Base-by-base conservation (phyloP, 2,113 vertebrate species). In the Heterotis niloticus region DNA sequence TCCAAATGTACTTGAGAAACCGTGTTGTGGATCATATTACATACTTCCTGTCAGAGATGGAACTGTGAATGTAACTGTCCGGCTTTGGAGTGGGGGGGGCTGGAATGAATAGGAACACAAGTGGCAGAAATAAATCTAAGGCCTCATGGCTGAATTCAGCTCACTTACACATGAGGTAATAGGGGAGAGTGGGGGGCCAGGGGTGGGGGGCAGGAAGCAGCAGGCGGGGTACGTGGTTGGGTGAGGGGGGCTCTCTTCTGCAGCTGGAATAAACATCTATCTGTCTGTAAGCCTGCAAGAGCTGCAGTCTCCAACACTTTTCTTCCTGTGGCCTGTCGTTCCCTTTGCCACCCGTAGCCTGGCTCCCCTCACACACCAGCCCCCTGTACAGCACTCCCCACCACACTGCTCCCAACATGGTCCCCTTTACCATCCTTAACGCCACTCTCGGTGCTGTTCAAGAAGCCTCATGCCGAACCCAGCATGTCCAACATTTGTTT, bases 251-350 rank as follows among this genome's bases (percentile, higher is more conserved):
- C 23, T 54, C 54, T 80, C 73, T 81, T 81, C 57, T 64, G 56
- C 80, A 81, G 79, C 79, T 80, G 79, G 78, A 76, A 52, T 76
- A 76, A 80, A 76, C 66, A 70, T 80, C 79, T 57, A 76, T 80
- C 79, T 57, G 75, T 70, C 75, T 28, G 13, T 78, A 78, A 71
- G 44, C 65, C 44, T 56, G 29, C 60, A 64, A 51, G 60, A 81
- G 57, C 56, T 57, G 54, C 78, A 73, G 34, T 29, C 51, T 34
- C 64, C 51, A 66, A 51, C 18, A 44, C 64, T 59, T 20, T 10
- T 23, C 57, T 16, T 44, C 28, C 54, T 57, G 23, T 28, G 13
- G n/a, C 71, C 23, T 26, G 71, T 56, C 16, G n/a, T n/a, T 20
- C 4, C 64, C n/a, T 23, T 23, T 52, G 70, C 51, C n/a, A 51